A percentile compares a stretch with the other conserved stretches of the same genome.
phyloP scores from a whole-genome alignment of 1,140 invertebrate genomes.

The Caenorhabditis latens region DNA sequence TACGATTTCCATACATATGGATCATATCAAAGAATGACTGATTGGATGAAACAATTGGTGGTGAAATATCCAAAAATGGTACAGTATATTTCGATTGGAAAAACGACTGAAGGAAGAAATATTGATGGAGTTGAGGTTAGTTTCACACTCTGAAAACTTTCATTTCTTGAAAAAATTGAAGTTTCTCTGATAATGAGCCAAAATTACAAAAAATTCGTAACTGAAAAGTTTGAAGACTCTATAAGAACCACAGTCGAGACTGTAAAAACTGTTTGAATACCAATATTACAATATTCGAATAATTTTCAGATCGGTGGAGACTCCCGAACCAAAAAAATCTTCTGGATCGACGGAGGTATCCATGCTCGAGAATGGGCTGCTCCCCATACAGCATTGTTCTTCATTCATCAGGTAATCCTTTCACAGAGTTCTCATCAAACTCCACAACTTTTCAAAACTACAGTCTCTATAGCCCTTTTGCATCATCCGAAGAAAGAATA shows the following conservation, averaged over 20 bases:
- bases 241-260: no score
- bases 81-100: conserved; percentile 76
- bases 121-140: conserved; percentile 76
- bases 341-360: conserved; percentile 77
- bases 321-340: conserved; percentile 70
- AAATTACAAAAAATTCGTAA: neutral
- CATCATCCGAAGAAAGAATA: no score
- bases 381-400: conserved; percentile 76
- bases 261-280: no score
- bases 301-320: conserved; percentile 72
- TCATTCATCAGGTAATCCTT: conserved; percentile 74
- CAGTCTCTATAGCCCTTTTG: no score
- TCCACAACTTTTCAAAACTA: no score
- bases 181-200: no score
- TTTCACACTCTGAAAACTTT: neutral
- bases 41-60: conserved; percentile 73
- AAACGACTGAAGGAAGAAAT: conserved; percentile 73
- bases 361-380: conserved; percentile 76
- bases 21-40: conserved; percentile 73
- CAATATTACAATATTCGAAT: no score
- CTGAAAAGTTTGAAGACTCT: no score
- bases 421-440: no score
- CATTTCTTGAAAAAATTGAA: no score
- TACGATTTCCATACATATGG: conserved; percentile 69
- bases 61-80: conserved; percentile 72